Evolutionary conservation across 2,113 vertebrate species (phyloP).

Genomic region (Heptranchias perlo): DNA sequence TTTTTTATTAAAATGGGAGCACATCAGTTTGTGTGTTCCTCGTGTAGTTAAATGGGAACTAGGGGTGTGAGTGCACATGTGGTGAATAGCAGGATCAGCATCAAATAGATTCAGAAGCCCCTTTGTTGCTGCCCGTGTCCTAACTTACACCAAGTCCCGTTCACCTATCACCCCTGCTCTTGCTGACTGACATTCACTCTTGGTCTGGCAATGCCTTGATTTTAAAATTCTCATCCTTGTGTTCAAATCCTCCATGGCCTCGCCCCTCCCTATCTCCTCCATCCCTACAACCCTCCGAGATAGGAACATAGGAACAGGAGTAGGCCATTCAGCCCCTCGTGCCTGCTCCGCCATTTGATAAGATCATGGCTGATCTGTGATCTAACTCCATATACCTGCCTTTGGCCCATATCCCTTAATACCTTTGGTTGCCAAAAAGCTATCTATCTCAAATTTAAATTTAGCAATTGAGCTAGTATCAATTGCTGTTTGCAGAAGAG

Average conservation of each 20-base stretch:
- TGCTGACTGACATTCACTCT: neutral
- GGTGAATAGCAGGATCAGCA: neutral
- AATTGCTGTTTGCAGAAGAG: too few relatives aligned
- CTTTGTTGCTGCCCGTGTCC: neutral
- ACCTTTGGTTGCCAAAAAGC: too few relatives aligned
- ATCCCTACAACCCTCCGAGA: neutral
- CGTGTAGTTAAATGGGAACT: conserved; percentile 17
- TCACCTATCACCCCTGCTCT: neutral
- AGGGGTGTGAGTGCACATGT: neutral
- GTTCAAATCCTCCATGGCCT: neutral
- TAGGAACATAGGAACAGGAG: too few relatives aligned
- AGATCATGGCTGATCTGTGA: too few relatives aligned
- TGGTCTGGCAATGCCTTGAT: neutral
- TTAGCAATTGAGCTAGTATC: too few relatives aligned
- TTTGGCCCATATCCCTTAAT: too few relatives aligned
- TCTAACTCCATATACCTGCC: too few relatives aligned
- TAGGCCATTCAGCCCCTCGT: too few relatives aligned
- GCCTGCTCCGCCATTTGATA: too few relatives aligned
- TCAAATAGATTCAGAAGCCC: neutral
- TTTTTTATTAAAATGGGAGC: neutral
- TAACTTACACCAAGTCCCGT: neutral
- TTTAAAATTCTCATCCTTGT: neutral
- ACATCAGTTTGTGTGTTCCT: neutral
- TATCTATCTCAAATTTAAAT: too few relatives aligned
- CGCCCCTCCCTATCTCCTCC: neutral